Percentiles rank a stretch among this genome's conserved stretches.
These are phyloP conservation scores for Trachemys scripta DNA, from an alignment of 2,113 vertebrate species.

Conservation along the genomic window DNA sequence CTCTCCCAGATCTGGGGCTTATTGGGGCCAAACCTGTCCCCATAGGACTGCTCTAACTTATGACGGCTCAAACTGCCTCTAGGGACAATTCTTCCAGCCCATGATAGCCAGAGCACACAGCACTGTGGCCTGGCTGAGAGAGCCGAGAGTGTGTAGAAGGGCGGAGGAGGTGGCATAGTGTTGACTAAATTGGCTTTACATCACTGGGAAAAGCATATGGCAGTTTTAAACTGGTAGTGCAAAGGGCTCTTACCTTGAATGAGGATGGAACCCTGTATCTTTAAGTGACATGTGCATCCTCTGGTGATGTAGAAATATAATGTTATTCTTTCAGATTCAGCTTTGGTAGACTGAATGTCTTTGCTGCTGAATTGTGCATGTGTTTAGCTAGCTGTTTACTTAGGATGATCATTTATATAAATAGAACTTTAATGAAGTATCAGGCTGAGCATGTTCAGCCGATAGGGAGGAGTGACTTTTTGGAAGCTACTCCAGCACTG, in stretches of 20 bases:
- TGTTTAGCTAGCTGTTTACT: background rate
- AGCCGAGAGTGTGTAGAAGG: background rate
- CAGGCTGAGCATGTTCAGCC: background rate
- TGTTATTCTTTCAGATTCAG: background rate
- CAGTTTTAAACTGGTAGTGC: no score
- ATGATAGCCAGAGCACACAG: background rate
- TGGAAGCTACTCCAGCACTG: background rate
- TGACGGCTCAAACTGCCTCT: background rate
- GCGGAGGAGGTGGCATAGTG: background rate
- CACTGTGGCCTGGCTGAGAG: background rate
- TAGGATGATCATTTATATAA: background rate
- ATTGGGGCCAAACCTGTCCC: background rate
- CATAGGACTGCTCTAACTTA: background rate
- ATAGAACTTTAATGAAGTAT: background rate
- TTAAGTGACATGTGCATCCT: background rate
- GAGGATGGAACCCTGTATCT: background rate
- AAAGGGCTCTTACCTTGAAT: background rate
- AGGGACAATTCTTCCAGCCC: background rate
- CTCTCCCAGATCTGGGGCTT: background rate
- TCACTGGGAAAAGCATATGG: background rate
- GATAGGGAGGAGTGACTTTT: background rate
- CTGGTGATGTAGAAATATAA: background rate
- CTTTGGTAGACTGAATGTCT: background rate
- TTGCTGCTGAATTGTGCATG: background rate
- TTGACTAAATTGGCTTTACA: background rate